phyloP scores from a whole-genome alignment of 23 tunicate species.

The Diplosoma virens region DNA sequence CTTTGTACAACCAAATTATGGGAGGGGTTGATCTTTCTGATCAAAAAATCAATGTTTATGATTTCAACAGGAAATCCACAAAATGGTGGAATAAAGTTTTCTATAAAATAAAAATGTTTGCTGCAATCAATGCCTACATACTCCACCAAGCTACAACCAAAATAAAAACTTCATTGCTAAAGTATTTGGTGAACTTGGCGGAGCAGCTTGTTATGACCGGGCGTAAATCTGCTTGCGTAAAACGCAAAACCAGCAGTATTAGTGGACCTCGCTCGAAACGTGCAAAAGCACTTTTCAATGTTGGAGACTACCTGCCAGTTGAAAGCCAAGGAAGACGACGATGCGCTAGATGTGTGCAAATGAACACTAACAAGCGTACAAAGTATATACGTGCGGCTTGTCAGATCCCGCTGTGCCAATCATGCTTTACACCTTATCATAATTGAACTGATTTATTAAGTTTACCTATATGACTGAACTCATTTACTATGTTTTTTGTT shows the following conservation, averaged over 20 bases:
- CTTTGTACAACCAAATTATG: conserved; percentile 13
- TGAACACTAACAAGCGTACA: conserved; percentile 7
- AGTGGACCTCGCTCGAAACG: conserved; percentile 16
- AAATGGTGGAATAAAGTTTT: conserved; percentile 14
- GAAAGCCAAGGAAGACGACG: conserved; percentile 21
- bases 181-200: conserved; percentile 12
- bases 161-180: conserved; percentile 12
- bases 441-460: neutral
- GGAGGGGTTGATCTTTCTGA: conserved; percentile 18
- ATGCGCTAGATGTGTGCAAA: conserved; percentile 22
- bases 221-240: conserved; percentile 15
- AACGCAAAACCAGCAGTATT: conserved; percentile 6
- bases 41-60: conserved; percentile 21
- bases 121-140: conserved; percentile 18
- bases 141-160: conserved; percentile 17
- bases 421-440: conserved; percentile 17
- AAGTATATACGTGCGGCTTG: conserved; percentile 4
- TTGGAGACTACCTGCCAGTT: conserved; percentile 16
- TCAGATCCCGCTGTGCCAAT: conserved; percentile 18
- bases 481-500: conserved; percentile 15
- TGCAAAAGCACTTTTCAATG: neutral
- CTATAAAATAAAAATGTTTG: conserved; percentile 18
- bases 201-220: conserved; percentile 17
- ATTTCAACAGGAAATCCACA: conserved; percentile 18
- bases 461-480: too few species aligned